Evolutionary conservation across 1,140 invertebrate species (phyloP).

Genomic region (Diabrotica virgifera): DNA sequence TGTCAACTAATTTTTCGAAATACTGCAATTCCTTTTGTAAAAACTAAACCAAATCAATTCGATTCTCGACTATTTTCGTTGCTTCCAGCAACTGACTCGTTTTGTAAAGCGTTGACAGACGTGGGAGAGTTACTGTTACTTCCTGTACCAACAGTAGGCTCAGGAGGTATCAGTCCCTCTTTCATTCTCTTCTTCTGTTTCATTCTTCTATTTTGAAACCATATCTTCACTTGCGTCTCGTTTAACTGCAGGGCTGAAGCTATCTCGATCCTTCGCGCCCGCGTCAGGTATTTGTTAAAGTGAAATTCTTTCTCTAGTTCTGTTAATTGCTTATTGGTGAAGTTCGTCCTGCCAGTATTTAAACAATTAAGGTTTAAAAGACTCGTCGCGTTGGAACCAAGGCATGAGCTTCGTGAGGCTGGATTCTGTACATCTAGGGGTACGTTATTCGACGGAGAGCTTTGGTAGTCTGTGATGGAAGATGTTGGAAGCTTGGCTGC

Average conservation of each 20-base stretch:
- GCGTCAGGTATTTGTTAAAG: slow-evolving; percentile 97
- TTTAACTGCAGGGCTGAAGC: slow-evolving; percentile 93
- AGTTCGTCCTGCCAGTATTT: slow-evolving; percentile 92
- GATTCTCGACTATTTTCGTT: slow-evolving; percentile 63
- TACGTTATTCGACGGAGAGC: slow-evolving; percentile 24
- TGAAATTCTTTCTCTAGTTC: slow-evolving; percentile 99
- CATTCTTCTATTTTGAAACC: slow-evolving; percentile 92
- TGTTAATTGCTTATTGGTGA: slow-evolving; percentile 98
- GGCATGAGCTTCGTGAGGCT: slow-evolving; percentile 36
- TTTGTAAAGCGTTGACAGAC: slow-evolving; percentile 36
- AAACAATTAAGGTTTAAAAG: slow-evolving; percentile 53
- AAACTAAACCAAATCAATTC: slow-evolving; percentile 47
- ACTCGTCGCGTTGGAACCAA: slow-evolving; percentile 43
- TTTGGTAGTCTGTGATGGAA: slow-evolving; percentile 35
- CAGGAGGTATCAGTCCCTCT: slow-evolving; percentile 75
- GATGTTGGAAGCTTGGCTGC: slow-evolving; percentile 60
- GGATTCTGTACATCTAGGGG: slow-evolving; percentile 39
- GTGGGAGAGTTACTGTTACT: slow-evolving; percentile 48
- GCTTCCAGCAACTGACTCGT: slow-evolving; percentile 51
- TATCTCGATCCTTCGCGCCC: slow-evolving; percentile 95
- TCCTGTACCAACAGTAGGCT: slow-evolving; percentile 45
- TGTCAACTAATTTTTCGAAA: neutral
- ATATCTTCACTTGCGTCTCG: slow-evolving; percentile 93
- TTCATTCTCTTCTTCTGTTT: slow-evolving; percentile 93
- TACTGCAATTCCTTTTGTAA: neutral